Percentiles rank a stretch among this genome's conserved stretches.
These are phyloP conservation scores for Oikopleura dioica DNA, from an alignment of 23 tunicate species.

Conservation along the genomic window DNA sequence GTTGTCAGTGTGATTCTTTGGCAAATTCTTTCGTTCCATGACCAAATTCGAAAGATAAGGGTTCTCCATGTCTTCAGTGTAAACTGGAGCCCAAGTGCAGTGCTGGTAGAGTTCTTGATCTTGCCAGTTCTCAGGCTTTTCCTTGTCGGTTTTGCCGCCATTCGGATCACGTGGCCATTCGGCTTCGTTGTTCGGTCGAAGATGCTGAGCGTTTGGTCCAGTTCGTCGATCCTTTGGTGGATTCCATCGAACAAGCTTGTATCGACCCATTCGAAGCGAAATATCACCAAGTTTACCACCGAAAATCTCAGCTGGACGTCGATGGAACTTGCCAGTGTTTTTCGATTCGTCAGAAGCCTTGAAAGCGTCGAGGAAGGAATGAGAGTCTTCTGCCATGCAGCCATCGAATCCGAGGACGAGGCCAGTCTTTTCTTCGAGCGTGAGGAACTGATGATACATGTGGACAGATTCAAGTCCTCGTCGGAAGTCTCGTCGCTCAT, in stretches of 20 bases:
- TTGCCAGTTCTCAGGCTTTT: background rate
- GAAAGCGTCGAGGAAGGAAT: background rate
- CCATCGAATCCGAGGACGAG: constrained; percentile 5
- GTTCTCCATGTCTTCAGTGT: background rate
- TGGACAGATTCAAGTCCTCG: background rate
- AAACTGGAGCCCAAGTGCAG: constrained; percentile 10
- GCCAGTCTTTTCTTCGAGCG: background rate
- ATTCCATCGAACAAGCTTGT: background rate
- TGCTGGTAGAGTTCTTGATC: background rate
- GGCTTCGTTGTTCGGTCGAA: background rate
- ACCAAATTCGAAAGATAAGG: constrained; percentile 5
- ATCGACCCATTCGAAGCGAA: constrained; percentile 9
- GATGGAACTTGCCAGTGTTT: background rate
- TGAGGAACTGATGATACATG: constrained; percentile 8
- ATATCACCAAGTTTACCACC: constrained; percentile 9
- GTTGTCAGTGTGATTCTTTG: background rate
- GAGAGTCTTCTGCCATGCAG: constrained; percentile 13
- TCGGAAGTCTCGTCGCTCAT: background rate
- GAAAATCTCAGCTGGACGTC: constrained; percentile 9
- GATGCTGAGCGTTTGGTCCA: constrained; percentile 7
- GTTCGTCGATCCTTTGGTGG: constrained; percentile 13
- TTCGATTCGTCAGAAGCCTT: background rate
- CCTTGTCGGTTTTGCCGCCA: background rate
- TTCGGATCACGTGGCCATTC: constrained; percentile 1
- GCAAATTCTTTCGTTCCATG: background rate